phyloP scores from a whole-genome alignment of 2,113 vertebrate species.

The Microtus oregoni region DNA sequence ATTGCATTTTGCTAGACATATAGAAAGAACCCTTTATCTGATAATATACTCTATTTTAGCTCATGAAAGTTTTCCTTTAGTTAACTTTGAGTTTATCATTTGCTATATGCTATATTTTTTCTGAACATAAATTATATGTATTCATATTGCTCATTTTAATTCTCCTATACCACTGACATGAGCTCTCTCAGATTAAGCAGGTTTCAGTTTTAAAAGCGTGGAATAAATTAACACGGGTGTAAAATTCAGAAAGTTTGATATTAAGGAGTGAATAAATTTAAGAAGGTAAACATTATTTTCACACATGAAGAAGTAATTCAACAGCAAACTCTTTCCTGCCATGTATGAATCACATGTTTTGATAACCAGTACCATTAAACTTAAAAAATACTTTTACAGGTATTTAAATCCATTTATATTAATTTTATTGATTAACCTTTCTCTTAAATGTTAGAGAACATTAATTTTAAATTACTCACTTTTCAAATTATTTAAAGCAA shows the following conservation, averaged over 20 bases:
- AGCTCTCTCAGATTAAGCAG: background rate
- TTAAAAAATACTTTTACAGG: background rate
- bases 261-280: background rate
- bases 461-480: conserved; percentile 38
- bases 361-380: background rate
- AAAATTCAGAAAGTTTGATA: background rate
- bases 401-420: background rate
- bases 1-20: conserved; percentile 5
- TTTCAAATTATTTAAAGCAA: conserved; percentile 59
- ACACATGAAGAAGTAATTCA: background rate
- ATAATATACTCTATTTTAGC: background rate
- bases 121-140: background rate
- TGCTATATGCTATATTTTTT: background rate
- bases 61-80: background rate
- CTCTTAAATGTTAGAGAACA: conserved; percentile 2
- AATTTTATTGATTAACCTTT: background rate
- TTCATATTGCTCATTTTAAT: background rate
- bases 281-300: background rate
- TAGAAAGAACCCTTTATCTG: background rate
- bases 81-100: conserved; percentile 28
- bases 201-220: background rate
- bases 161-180: background rate
- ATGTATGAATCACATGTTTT: background rate
- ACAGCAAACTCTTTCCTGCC: too few relatives aligned
- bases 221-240: background rate